Evolutionary conservation across 2,797 vertebrate genomes (phyloP), one percentile per base, ranked within the genome.

Genomic region (Pogonophryne albipinna): DNA sequence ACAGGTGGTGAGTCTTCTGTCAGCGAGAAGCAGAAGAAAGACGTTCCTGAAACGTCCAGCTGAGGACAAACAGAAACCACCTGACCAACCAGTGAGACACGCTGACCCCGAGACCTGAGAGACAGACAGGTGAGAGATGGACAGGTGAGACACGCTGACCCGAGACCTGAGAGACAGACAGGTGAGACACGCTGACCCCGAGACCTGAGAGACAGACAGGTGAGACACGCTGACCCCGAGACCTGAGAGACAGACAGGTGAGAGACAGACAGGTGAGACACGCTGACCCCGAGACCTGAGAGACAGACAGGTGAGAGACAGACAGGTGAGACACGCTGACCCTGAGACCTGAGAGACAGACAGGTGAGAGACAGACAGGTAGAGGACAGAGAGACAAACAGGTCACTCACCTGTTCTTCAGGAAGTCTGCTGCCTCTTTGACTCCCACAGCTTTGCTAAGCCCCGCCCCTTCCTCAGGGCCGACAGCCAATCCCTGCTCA

Each of bases 11-110:
- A 10, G 1, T 49, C 78, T 0, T 94, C 92, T 4, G 57, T 88
- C 75, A 95, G 86, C 0, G 67, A 70, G 58, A 95, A 90, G 66
- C 81, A 91, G 90, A 95, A 95, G 81, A 95, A 95, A 11, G 76
- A n/a, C 0, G 89, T 92, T 71, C 88, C 93, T 61, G 71, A 27
- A 0, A 95, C 85, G 4, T 71, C 79, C 88, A 95, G 82, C 71
- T 90, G 88, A 16, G 95, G 93, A 76, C 90, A 90, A 0, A 95
- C 80, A 0, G 80, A 81, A 2, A 59, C 72, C 65, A 95, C 92
- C 38, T 64, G 41, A 0, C 94, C 95, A 12, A 44, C 80, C 17
- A 95, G 14, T 57, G 6, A 64, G 8, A 27, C 31, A 23, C 10
- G 57, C 44, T 66, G 34, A 63, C 53, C 2, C 16, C 34, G 10